These are phyloP conservation scores for Bombyx huttoni DNA, from an alignment of 2,888 invertebrate genomes.

Conservation along the genomic window DNA sequence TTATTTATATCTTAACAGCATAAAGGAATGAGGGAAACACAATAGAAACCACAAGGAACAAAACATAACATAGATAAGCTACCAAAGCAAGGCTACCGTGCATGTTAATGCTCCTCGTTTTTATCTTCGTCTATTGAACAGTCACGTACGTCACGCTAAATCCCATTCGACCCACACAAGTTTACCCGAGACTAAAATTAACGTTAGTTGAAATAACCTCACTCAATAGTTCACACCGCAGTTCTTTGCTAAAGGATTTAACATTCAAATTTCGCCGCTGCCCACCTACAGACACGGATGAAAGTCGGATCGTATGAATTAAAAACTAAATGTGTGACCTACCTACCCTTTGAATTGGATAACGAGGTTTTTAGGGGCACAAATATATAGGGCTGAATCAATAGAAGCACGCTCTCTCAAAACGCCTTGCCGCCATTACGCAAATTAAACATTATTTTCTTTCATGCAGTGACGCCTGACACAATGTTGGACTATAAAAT, in stretches of 20 bases:
- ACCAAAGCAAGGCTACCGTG: constrained; percentile 18
- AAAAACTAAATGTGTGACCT: too few relatives aligned
- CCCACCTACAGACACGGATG: too few relatives aligned
- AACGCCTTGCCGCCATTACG: too few relatives aligned
- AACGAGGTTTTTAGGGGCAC: too few relatives aligned
- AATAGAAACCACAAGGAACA: constrained; percentile 41
- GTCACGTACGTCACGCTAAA: constrained; percentile 47
- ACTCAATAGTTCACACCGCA: constrained; percentile 10
- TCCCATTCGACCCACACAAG: constrained; percentile 10
- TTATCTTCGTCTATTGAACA: constrained; percentile 29
- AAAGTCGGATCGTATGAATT: too few relatives aligned
- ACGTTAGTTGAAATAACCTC: constrained; percentile 9
- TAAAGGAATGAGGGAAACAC: constrained; percentile 19
- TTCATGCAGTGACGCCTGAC: too few relatives aligned
- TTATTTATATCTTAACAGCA: not conserved
- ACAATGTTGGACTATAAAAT: constrained; percentile 15
- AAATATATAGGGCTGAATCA: too few relatives aligned
- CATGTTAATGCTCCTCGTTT: constrained; percentile 21
- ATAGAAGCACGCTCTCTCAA: too few relatives aligned
- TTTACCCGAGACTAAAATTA: constrained; percentile 22
- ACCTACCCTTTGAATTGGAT: too few relatives aligned
- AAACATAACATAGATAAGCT: constrained; percentile 30
- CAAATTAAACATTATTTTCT: too few relatives aligned
- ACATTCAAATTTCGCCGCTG: not conserved
- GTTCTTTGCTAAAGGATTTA: constrained; percentile 12